Evolutionary conservation across 2,888 invertebrate species (phyloP).

Genomic region (Eupithecia pulchellata): DNA sequence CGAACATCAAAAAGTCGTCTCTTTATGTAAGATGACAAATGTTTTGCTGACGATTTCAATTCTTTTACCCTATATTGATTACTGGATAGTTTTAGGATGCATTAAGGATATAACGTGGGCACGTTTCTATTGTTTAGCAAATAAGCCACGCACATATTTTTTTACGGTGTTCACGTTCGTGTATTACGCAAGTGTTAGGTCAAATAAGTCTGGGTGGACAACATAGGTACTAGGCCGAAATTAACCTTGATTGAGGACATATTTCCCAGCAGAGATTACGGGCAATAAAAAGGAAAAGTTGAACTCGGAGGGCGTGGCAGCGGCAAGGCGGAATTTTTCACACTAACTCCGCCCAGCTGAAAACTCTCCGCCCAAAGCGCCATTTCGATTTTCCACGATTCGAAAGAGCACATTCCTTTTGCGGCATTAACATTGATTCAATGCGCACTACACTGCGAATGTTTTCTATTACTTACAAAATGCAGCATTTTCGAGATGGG

Average conservation of each 20-base stretch:
- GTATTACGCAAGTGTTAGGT: too few species aligned
- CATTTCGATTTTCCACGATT: constrained; percentile 58
- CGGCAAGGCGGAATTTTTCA: constrained; percentile 80
- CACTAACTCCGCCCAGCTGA: constrained; percentile 76
- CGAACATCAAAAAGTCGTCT: too few species aligned
- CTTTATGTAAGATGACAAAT: too few species aligned
- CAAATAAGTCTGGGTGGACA: background rate
- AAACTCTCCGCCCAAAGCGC: constrained; percentile 74
- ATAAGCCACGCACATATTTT: too few species aligned
- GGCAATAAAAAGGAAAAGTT: constrained; percentile 57
- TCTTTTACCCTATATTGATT: too few species aligned
- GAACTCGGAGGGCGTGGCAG: constrained; percentile 73
- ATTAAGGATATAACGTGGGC: too few species aligned
- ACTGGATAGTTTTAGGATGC: too few species aligned
- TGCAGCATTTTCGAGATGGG: background rate
- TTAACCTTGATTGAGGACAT: constrained; percentile 14
- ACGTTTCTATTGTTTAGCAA: too few species aligned
- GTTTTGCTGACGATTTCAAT: too few species aligned
- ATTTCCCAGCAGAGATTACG: constrained; percentile 4
- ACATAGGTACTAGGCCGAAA: constrained; percentile 6
- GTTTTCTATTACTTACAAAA: background rate
- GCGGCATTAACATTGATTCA: constrained; percentile 27
- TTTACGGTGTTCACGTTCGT: too few species aligned
- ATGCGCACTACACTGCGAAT: background rate
- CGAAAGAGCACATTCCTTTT: constrained; percentile 38